These are phyloP conservation scores for Crenichthys baileyi DNA, from an alignment of 2,797 vertebrate species.

Conservation along the genomic window DNA sequence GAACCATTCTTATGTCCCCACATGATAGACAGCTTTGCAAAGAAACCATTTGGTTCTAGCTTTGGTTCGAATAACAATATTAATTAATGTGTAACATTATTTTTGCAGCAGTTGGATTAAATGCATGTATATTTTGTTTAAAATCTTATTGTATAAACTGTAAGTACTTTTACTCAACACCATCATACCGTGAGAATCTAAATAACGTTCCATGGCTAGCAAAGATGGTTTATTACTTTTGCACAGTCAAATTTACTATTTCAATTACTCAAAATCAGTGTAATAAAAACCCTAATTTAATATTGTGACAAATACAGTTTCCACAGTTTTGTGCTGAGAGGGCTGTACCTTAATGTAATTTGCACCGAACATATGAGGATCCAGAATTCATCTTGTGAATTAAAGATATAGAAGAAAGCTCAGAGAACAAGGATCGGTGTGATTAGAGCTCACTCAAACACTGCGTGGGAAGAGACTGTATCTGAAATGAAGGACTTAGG, in stretches of 20 bases:
- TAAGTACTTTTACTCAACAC: not conserved
- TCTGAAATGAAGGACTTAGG: conserved; percentile 72
- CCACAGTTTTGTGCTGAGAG: not conserved
- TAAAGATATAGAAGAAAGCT: conserved; percentile 50
- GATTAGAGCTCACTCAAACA: conserved; percentile 70
- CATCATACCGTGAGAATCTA: not conserved
- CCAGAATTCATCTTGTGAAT: conserved; percentile 38
- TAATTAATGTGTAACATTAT: not conserved
- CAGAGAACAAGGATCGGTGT: conserved; percentile 56
- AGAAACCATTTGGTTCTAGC: not conserved
- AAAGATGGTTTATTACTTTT: not conserved
- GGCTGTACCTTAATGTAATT: conserved; percentile 30
- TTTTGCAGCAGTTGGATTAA: not conserved
- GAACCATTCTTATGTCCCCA: too few species aligned
- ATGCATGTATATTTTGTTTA: not conserved
- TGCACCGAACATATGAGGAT: conserved; percentile 20
- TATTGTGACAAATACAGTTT: not conserved
- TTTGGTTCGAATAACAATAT: not conserved
- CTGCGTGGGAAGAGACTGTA: conserved; percentile 67
- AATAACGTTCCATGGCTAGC: not conserved
- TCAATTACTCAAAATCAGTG: not conserved
- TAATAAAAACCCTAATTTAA: not conserved
- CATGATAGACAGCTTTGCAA: not conserved
- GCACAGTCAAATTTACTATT: not conserved
- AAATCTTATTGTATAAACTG: not conserved